These are phyloP conservation scores for Proterorhinus semilunaris DNA, from an alignment of 2,113 vertebrate genomes.

Conservation along the genomic window DNA sequence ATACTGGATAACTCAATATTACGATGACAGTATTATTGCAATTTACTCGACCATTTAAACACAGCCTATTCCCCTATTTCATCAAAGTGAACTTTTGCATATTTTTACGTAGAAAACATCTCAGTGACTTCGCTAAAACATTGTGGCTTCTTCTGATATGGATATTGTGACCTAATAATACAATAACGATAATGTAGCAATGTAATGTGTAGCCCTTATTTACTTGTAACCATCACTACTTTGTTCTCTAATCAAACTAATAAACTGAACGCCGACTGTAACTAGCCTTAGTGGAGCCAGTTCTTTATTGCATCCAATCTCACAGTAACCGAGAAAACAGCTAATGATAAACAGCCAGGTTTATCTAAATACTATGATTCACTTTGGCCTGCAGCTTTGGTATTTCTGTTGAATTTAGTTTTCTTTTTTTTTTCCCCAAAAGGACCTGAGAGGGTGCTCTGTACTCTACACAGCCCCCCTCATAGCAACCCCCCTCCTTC, in stretches of 20 bases:
- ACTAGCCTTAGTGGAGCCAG: neutral
- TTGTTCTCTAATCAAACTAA: neutral
- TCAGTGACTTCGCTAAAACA: too few relatives aligned
- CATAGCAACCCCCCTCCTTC: constrained; percentile 23
- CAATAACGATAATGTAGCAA: too few relatives aligned
- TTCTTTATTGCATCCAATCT: neutral
- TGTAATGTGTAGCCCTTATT: too few relatives aligned
- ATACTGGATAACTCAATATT: neutral
- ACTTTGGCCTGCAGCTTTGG: constrained; percentile 38
- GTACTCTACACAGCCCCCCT: constrained; percentile 56
- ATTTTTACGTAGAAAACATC: too few relatives aligned
- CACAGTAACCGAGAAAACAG: neutral
- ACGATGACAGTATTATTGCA: neutral
- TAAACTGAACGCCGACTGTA: neutral
- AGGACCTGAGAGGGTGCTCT: constrained; percentile 70
- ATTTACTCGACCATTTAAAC: too few relatives aligned
- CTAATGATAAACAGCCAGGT: constrained; percentile 12
- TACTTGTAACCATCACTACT: neutral
- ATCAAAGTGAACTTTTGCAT: too few relatives aligned
- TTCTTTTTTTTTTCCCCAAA: constrained; percentile 39
- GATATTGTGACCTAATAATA: too few relatives aligned
- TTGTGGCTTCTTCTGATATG: too few relatives aligned
- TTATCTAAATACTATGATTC: constrained; percentile 36
- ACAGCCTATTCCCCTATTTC: too few relatives aligned
- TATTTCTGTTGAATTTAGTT: constrained; percentile 47